phyloP scores from a whole-genome alignment of 2,113 vertebrate genomes.

The Promerops cafer region DNA sequence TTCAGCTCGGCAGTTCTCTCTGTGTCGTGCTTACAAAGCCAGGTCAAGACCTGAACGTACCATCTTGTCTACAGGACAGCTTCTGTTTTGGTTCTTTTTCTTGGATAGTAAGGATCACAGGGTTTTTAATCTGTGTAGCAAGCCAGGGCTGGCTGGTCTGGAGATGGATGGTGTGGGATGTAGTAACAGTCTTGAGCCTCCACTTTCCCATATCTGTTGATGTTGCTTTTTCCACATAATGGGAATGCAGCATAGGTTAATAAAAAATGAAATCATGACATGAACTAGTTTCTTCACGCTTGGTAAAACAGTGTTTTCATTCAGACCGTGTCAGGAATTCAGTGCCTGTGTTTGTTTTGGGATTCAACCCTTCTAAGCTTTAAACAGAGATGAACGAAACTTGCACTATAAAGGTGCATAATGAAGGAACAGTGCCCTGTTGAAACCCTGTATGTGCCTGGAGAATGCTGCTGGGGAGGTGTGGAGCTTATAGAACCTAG shows the following conservation, averaged over 20 bases:
- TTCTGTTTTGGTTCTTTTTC: neutral
- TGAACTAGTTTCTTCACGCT: neutral
- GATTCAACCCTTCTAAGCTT: neutral
- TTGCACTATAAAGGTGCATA: rapidly evolving
- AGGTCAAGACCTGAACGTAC: neutral
- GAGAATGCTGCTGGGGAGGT: neutral
- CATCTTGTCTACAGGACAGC: neutral
- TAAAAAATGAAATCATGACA: neutral
- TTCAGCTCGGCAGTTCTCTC: neutral
- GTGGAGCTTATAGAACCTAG: neutral
- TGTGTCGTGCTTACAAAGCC: neutral
- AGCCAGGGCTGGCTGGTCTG: neutral
- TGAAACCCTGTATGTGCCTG: neutral
- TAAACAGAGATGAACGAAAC: neutral
- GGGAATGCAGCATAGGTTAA: neutral
- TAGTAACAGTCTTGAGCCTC: neutral
- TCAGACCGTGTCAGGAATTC: neutral
- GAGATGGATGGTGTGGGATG: neutral
- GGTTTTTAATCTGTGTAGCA: neutral
- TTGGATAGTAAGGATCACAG: neutral
- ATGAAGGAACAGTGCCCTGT: neutral
- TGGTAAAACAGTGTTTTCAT: neutral
- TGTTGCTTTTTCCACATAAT: neutral
- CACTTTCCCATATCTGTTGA: neutral
- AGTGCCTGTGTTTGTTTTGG: neutral